phyloP scores from a whole-genome alignment of 2,797 vertebrate species.

The Falco naumanni region DNA sequence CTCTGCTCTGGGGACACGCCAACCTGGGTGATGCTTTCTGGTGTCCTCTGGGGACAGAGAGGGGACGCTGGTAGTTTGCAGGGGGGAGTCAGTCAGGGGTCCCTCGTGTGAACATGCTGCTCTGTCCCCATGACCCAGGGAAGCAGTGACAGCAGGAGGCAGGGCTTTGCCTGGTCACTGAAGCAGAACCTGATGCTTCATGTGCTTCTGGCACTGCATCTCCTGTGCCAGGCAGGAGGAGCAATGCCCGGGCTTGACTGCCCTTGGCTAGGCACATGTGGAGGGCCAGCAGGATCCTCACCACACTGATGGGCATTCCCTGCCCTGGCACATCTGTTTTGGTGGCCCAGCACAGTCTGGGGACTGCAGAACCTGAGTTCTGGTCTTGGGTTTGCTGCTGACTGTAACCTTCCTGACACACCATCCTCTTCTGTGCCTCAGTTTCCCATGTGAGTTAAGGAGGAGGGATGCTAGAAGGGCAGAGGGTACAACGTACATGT shows the following conservation, averaged over 20 bases:
- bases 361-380: neutral
- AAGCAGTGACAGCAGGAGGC: rapidly evolving
- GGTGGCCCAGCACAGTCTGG: neutral
- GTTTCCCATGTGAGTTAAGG: neutral
- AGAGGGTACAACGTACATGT: neutral
- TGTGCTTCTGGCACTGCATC: neutral
- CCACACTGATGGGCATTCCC: neutral
- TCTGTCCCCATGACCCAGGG: neutral
- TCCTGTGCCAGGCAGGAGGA: neutral
- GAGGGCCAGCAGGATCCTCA: neutral
- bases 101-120: neutral
- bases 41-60: neutral
- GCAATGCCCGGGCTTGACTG: neutral
- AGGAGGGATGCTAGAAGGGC: neutral
- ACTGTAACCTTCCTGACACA: neutral
- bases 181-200: neutral
- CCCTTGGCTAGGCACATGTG: neutral
- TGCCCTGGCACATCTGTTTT: neutral
- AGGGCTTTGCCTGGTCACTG: neutral
- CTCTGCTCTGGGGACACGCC: neutral
- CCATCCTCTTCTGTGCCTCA: neutral
- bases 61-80: neutral
- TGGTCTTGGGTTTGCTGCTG: neutral
- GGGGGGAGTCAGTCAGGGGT: rapidly evolving
- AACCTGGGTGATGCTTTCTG: neutral